Evolutionary conservation across 2,797 vertebrate genomes (phyloP).

Genomic region (Lates japonicus): DNA sequence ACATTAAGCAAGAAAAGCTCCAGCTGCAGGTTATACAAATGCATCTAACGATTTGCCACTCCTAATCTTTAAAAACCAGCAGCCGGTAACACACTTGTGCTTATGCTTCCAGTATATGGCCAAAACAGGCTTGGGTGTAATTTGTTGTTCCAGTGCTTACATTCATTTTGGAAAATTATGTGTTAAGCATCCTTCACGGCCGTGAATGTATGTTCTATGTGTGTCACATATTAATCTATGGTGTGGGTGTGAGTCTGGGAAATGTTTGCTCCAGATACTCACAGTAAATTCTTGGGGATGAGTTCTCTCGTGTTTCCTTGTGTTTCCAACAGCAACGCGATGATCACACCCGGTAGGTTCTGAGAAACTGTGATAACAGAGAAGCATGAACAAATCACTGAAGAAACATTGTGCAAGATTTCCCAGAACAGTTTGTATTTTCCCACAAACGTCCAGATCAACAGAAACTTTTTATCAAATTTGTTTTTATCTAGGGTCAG

Average conservation of each 20-base stretch:
- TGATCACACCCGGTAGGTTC: conserved; percentile 39
- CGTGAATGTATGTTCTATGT: not conserved
- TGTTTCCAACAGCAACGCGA: not conserved
- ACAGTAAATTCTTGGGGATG: conserved; percentile 35
- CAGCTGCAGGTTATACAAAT: not conserved
- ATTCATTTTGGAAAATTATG: not conserved
- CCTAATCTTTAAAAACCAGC: not conserved
- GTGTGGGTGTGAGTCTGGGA: not conserved
- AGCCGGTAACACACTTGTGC: not conserved
- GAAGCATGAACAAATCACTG: not conserved
- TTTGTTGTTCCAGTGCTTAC: not conserved
- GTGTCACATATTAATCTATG: not conserved
- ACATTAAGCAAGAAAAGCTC: too few relatives aligned
- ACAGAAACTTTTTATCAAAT: not conserved
- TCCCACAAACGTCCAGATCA: not conserved
- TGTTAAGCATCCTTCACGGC: not conserved
- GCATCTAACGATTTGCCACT: not conserved
- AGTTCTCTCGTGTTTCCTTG: conserved; percentile 11
- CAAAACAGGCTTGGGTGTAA: not conserved
- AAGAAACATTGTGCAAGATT: not conserved
- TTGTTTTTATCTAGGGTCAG: not conserved
- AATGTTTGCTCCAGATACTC: conserved; percentile 41
- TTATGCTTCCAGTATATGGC: not conserved
- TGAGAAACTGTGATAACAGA: conserved; percentile 36
- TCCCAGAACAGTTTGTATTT: not conserved